Base-by-base conservation (phyloP, 2,113 vertebrate species). In the Labrus mixtus region DNA sequence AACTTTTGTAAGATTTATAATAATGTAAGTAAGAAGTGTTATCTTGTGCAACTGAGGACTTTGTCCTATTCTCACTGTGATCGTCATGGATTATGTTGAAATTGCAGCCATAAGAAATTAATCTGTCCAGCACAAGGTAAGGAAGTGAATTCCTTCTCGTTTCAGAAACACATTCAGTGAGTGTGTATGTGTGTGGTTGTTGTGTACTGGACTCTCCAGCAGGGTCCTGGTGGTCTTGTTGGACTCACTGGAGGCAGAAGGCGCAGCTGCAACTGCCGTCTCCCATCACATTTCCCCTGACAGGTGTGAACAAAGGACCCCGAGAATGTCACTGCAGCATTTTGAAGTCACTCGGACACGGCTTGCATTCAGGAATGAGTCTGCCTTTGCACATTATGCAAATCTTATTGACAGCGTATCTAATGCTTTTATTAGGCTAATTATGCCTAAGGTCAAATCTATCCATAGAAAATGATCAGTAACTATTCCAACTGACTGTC, bases 341-440 rank as follows among this genome's bases (percentile, higher is more conserved):
- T 91, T 85, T 77, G 79, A 83, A 89, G 86, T 80, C 78, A 57
- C 74, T 73, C 29, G 64, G 85, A 92, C 90, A 78, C 78, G 1
- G 23, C 77, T 75, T 58, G 75, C 84, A 76, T 88, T 82, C 85
- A 73, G 82, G 61, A 86, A 77, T 76, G 46, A 90, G 79, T 74
- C 83, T 78, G 84, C 85, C 80, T 87, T 86, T 56, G 68, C 89
- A 89, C 87, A 87, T 93, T 92, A 92, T 89, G 86, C 87, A 87
- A 93, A 93, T 94, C 81, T 72, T 92, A 93, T 93, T 92, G 93
- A 93, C 92, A 91, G 92, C 92, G 87, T 83, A 92, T 84, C 91
- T 83, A 91, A 92, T 90, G 89, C 90, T 92, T 93, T 94, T 92
- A 92, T 92, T 93, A 91, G 82, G 84, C 78, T 88, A 90, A 94